Percentiles rank a stretch among this genome's conserved stretches.
Evolutionary conservation across 1,140 invertebrate genomes (phyloP).

Genomic region (Sarcophaga bullata): DNA sequence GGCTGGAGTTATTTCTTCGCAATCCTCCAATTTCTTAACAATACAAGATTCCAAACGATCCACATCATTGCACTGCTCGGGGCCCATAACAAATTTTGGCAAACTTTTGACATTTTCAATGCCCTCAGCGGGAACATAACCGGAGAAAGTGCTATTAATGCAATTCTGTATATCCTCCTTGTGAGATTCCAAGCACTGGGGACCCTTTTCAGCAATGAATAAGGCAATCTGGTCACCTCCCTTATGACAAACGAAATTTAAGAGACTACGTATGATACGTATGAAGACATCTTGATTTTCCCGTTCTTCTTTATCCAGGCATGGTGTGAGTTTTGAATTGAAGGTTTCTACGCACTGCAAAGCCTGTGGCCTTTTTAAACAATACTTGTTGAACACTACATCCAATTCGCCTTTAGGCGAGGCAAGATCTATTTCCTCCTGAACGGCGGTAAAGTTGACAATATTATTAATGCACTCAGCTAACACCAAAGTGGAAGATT

Average conservation of each 20-base stretch:
- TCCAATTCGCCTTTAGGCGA: constrained; percentile 72
- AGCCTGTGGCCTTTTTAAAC: constrained; percentile 70
- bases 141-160: constrained; percentile 71
- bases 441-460: constrained; percentile 68
- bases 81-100: constrained; percentile 56
- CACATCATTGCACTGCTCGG: constrained; percentile 67
- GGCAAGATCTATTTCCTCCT: constrained; percentile 72
- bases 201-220: constrained; percentile 81
- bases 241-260: constrained; percentile 80
- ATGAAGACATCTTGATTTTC: constrained; percentile 66
- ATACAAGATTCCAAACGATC: constrained; percentile 72
- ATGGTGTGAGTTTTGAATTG: constrained; percentile 70
- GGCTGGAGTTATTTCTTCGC: constrained; percentile 78
- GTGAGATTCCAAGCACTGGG: constrained; percentile 75
- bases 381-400: constrained; percentile 70
- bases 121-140: constrained; percentile 65
- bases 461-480: constrained; percentile 67
- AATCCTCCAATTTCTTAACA: constrained; percentile 74
- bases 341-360: constrained; percentile 72
- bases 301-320: constrained; percentile 72
- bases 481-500: constrained; percentile 50
- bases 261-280: constrained; percentile 75
- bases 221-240: constrained; percentile 84
- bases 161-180: constrained; percentile 73
- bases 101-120: constrained; percentile 52